phyloP scores from a whole-genome alignment of 2,113 vertebrate species.

The Malurus elegans region DNA sequence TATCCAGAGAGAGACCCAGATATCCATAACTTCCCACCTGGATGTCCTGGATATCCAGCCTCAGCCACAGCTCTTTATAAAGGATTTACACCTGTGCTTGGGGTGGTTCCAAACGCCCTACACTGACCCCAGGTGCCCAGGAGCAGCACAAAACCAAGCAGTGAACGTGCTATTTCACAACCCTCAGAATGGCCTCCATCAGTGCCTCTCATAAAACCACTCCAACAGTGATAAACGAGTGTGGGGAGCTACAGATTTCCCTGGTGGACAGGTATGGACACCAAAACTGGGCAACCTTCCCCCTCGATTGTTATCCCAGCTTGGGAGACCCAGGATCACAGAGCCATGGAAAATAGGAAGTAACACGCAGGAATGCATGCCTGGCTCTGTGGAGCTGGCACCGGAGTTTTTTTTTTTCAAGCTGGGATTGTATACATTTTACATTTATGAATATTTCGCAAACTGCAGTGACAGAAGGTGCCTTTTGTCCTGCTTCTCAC shows the following conservation, averaged over 20 bases:
- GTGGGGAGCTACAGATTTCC: neutral
- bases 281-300: neutral
- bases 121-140: neutral
- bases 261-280: neutral
- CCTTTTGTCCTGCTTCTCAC: slow-evolving; percentile 6
- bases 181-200: neutral
- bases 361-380: neutral
- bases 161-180: neutral
- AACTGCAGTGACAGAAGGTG: neutral
- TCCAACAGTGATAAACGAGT: neutral
- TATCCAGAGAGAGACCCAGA: neutral
- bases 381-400: neutral
- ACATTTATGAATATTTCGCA: neutral
- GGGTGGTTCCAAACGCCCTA: neutral
- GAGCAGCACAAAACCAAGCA: neutral
- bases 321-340: neutral
- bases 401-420: neutral
- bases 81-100: neutral
- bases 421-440: neutral
- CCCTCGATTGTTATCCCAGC: neutral
- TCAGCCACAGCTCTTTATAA: neutral
- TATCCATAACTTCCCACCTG: fast-evolving
- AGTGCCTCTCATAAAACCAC: neutral
- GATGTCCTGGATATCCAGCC: neutral
- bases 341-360: neutral